phyloP scores from a whole-genome alignment of 2,888 invertebrate genomes.

The Nowickia ferox region DNA sequence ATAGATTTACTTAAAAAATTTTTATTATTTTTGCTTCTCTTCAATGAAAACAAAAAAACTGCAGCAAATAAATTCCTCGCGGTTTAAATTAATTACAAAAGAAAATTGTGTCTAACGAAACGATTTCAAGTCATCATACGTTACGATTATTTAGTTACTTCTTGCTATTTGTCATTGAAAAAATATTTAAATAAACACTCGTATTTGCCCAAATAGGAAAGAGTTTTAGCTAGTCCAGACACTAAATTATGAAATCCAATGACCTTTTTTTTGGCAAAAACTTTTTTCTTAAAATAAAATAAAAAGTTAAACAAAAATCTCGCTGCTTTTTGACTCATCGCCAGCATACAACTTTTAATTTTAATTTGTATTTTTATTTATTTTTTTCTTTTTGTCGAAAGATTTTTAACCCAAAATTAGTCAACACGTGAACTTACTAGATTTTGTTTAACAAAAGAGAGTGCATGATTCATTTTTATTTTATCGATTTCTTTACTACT shows the following conservation, averaged over 20 bases:
- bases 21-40: too few relatives aligned
- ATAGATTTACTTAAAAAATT: too few relatives aligned
- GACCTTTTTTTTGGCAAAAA: slow-evolving; percentile 1
- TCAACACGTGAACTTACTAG: slow-evolving; percentile 8
- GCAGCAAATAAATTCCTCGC: not conserved
- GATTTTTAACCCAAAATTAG: slow-evolving; percentile 26
- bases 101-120: not conserved
- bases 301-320: not conserved
- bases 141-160: not conserved
- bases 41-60: not conserved
- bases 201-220: not conserved
- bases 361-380: too few relatives aligned
- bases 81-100: not conserved
- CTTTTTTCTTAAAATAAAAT: not conserved
- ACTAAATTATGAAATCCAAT: not conserved
- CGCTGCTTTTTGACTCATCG: slow-evolving; percentile 15
- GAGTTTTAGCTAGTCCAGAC: not conserved
- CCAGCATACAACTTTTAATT: not conserved
- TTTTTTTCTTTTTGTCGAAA: not conserved
- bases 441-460: not conserved
- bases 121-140: not conserved
- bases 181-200: not conserved
- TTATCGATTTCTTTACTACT: slow-evolving; percentile 13
- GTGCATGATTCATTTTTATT: slow-evolving; percentile 2
- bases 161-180: not conserved